phyloP scores from a whole-genome alignment of 2,888 invertebrate genomes.

The Scaptomyza cyrtandrae region DNA sequence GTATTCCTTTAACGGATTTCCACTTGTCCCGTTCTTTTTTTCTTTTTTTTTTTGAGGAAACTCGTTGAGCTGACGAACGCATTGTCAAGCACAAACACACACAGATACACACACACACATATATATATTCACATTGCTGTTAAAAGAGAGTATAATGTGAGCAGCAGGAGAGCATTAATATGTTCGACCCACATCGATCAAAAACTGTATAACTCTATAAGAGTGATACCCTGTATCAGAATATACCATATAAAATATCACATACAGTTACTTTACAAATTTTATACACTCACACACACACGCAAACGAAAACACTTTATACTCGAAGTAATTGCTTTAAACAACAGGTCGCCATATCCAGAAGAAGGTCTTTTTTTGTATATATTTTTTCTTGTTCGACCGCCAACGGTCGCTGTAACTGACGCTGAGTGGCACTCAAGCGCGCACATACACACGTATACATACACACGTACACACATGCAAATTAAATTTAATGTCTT shows the following conservation, averaged over 20 bases:
- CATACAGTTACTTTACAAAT: slow-evolving; percentile 25
- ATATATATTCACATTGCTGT: not conserved
- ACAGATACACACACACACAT: slow-evolving; percentile 15
- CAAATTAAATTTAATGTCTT: slow-evolving; percentile 78
- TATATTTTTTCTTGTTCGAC: slow-evolving; percentile 17
- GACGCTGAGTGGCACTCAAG: slow-evolving; percentile 70
- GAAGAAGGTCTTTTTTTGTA: slow-evolving; percentile 28
- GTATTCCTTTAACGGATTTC: slow-evolving; percentile 77
- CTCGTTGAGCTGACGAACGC: slow-evolving; percentile 69
- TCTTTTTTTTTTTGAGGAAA: slow-evolving; percentile 54
- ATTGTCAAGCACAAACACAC: slow-evolving; percentile 49
- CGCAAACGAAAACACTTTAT: slow-evolving; percentile 32
- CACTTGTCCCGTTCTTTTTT: slow-evolving; percentile 74
- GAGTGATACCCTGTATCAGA: slow-evolving; percentile 30
- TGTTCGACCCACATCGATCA: slow-evolving; percentile 31
- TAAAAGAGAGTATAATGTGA: slow-evolving; percentile 24
- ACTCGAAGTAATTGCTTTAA: slow-evolving; percentile 61
- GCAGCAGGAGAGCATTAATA: slow-evolving; percentile 54
- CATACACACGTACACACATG: slow-evolving; percentile 44
- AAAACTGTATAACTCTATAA: slow-evolving; percentile 30
- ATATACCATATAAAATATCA: not conserved
- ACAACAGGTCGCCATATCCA: slow-evolving; percentile 69
- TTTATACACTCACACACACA: slow-evolving; percentile 10
- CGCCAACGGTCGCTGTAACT: slow-evolving; percentile 47
- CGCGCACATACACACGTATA: slow-evolving; percentile 15